Base-by-base conservation (phyloP, 2,888 invertebrate species). In the Apamea anceps region DNA sequence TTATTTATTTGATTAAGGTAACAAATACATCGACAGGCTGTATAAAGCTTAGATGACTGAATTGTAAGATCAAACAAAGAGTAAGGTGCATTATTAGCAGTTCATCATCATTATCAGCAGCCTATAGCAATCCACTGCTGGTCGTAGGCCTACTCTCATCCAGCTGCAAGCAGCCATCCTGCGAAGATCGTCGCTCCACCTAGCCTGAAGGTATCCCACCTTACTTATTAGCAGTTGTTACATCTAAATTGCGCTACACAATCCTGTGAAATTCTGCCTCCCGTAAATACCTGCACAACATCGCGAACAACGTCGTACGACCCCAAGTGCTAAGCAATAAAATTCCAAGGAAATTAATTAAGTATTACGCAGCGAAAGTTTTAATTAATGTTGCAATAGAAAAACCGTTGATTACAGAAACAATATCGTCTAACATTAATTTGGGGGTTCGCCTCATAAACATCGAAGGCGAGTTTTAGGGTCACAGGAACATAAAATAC, bases 401-500 rank as follows among this genome's bases (percentile, higher is more conserved):
- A 88, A 90, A 89, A 88, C 82, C 86, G 79, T 85, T 88, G 84
- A 86, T 88, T 89, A 88, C 85, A 78, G 71, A 80, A 88, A 84
- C 91, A 91, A 91, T 91, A 92, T 90, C 86, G 88, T 81, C 86
- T 82, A 86, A 87, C 92, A 92, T 93, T 90, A 93, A 93, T 93
- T 92, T 90, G 77, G 86, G 42, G 80, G 80, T 88, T 89, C 86
- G 89, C 87, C 89, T 90, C 91, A 90, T 93, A 94, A 93, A 93
- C 91, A 91, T 90, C 90, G 92, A 91, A 93, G 90, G 90, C 85
- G 87, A 90, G 89, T 91, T 92, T 93, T 91, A 91, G 90, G 89
- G 90, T 88, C 89, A 88, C 90, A 89, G 85, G 81, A 89, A 92
- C 93, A 92, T 94, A 93, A 94, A 94, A 91, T 88, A 87, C 78